Conservation (phyloP, 2,888 invertebrate species). For the Seira sanloemensis region DNA sequence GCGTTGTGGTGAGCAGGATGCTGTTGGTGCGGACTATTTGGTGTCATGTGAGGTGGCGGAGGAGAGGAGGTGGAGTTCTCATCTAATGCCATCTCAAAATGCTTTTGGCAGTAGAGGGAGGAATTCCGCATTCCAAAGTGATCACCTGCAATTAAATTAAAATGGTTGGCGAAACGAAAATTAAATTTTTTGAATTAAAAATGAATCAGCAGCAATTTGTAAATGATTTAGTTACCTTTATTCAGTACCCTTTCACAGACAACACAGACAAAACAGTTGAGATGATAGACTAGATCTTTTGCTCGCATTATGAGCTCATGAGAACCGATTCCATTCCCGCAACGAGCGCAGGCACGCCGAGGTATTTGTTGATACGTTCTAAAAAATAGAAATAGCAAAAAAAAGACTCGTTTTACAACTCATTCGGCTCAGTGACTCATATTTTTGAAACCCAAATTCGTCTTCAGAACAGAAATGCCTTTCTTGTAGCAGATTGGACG, state of each 20-base stretch:
- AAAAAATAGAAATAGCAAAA: too few species aligned
- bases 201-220: too few species aligned
- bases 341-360: slow-evolving; percentile 87
- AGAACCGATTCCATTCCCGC: slow-evolving; percentile 88
- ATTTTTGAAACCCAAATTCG: too few species aligned
- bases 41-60: slow-evolving; percentile 65
- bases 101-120: slow-evolving; percentile 83
- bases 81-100: slow-evolving; percentile 81
- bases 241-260: slow-evolving; percentile 88
- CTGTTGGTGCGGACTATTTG: slow-evolving; percentile 68
- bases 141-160: slow-evolving; percentile 82
- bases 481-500: too few species aligned
- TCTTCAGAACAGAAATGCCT: too few species aligned
- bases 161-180: slow-evolving; percentile 13
- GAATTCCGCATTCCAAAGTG: slow-evolving; percentile 92
- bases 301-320: slow-evolving; percentile 95
- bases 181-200: not conserved
- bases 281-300: slow-evolving; percentile 89
- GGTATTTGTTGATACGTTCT: slow-evolving; percentile 86
- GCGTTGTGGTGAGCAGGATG: slow-evolving; percentile 59
- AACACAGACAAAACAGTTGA: slow-evolving; percentile 92
- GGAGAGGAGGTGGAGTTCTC: slow-evolving; percentile 69
- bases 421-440: too few species aligned
- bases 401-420: too few species aligned
- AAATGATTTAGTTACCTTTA: slow-evolving; percentile 78